phyloP scores from a whole-genome alignment of 2,797 vertebrate species.

The Cyprinodon diabolis region DNA sequence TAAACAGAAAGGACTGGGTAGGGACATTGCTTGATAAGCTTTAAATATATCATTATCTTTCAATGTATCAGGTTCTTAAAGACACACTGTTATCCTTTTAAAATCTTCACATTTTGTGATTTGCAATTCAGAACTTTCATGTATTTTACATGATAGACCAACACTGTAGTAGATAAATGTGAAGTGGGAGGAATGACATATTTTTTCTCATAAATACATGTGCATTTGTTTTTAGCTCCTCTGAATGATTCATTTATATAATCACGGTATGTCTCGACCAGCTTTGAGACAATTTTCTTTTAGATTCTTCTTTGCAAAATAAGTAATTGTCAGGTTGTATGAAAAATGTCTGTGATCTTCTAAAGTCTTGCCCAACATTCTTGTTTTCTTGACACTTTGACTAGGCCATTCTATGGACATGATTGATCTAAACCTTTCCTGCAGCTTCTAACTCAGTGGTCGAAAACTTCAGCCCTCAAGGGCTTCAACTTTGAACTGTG shows the following conservation, averaged over 20 bases:
- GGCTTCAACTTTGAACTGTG: too few relatives aligned
- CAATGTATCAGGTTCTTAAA: neutral
- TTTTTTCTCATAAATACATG: too few relatives aligned
- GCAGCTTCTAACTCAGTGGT: too few relatives aligned
- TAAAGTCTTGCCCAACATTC: too few relatives aligned
- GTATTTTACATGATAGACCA: neutral
- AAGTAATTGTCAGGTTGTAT: neutral
- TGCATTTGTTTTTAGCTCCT: neutral
- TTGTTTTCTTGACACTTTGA: neutral
- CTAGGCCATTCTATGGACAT: neutral
- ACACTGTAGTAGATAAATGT: neutral
- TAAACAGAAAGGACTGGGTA: conserved; percentile 17
- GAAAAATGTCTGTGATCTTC: neutral
- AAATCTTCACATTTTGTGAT: neutral
- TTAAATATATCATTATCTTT: conserved; percentile 13
- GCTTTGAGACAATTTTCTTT: neutral
- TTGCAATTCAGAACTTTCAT: neutral
- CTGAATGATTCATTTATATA: neutral
- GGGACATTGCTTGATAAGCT: conserved; percentile 2
- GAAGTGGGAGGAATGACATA: neutral
- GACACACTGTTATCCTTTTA: neutral
- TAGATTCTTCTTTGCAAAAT: neutral
- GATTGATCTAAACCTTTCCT: too few relatives aligned
- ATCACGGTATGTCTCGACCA: too few relatives aligned
- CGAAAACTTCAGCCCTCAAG: too few relatives aligned